Conservation (phyloP, 2,797 vertebrate genomes). For the Eutrigla gurnardus region DNA sequence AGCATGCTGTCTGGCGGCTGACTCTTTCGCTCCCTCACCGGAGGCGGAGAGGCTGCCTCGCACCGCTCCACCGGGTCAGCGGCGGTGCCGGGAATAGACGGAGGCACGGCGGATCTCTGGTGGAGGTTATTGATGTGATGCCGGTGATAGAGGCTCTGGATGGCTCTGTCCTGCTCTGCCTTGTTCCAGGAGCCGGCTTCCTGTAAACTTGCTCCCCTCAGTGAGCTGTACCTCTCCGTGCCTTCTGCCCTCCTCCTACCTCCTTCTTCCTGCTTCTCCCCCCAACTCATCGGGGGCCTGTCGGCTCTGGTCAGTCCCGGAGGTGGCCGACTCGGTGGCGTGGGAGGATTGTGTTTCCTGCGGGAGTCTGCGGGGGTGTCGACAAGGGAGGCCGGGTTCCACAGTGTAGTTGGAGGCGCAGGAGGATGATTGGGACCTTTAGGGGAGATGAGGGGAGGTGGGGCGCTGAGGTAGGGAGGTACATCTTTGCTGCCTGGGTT, state of each 20-base stretch:
- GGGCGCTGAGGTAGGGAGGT: slow-evolving; percentile 87
- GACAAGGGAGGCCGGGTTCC: slow-evolving; percentile 91
- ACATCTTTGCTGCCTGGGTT: slow-evolving; percentile 69
- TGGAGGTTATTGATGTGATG: slow-evolving; percentile 75
- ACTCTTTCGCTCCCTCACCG: slow-evolving; percentile 69
- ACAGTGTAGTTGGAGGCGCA: slow-evolving; percentile 86
- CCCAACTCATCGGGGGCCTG: slow-evolving; percentile 60
- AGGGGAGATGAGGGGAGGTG: slow-evolving; percentile 89
- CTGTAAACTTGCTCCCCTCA: slow-evolving; percentile 71
- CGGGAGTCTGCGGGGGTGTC: slow-evolving; percentile 83
- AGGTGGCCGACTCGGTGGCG: slow-evolving; percentile 62
- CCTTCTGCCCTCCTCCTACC: slow-evolving; percentile 82
- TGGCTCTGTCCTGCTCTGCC: slow-evolving; percentile 81
- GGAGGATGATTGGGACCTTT: slow-evolving; percentile 68
- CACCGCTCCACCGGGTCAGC: slow-evolving; percentile 64
- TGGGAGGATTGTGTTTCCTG: slow-evolving; percentile 77
- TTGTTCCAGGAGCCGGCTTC: slow-evolving; percentile 81
- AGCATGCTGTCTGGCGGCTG: slow-evolving; percentile 80
- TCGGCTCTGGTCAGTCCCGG: slow-evolving; percentile 79
- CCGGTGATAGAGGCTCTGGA: slow-evolving; percentile 71
- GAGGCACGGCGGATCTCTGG: slow-evolving; percentile 77
- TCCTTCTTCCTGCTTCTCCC: slow-evolving; percentile 66
- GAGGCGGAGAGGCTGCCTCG: slow-evolving; percentile 73
- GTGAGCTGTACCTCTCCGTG: slow-evolving; percentile 81
- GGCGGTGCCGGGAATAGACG: slow-evolving; percentile 41